Evolutionary conservation across 37 sponge, comb jelly and placozoan genomes (phyloP), one percentile per base, ranked within the genome.

Genomic region (Bolinopsis microptera): DNA sequence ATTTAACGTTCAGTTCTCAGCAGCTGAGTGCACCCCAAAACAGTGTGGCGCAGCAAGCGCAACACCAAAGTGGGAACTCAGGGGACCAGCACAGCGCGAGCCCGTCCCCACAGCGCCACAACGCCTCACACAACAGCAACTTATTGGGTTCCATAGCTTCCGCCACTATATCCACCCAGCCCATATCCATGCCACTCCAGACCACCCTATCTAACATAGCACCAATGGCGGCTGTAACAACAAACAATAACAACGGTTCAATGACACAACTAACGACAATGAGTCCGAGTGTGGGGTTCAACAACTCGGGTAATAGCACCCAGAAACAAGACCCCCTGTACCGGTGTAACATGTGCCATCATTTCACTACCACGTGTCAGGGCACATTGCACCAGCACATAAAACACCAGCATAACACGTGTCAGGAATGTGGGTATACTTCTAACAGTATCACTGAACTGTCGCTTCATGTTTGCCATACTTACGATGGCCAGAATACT

Each of bases 291-390:
- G 61, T 48, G 61, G 61, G 61, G 61, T 48, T 48, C 61, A 48
- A 48, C 61, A 48, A 5, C 9, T 5, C 9, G 61, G n/a, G n/a
- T n/a, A n/a, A n/a, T n/a, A 18, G 9, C 61, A 13, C 61, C 9
- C 61, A 48, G 61, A 48, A 48, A 48, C 61, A 48, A 13, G 61
- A 48, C 5, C 61, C 61, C 9, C 13, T 48, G 74, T 70, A 70
- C 74, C 74, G 74, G 74, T 70, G 74, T 26, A 70, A 70, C 74
- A 70, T 70, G 74, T 70, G 74, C 26, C 74, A 70, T 26, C 74
- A 70, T 26, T 70, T 70, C 26, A 70, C 74, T 9, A 70, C 74
- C 74, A 70, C 25, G 28, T 70, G 74, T 26, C 25, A 22, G 74
- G 30, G 28, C 26, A 70, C 74, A n/a, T 26, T 70, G 26, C 74